Conservation (phyloP, 1,140 invertebrate species). For the Lasaia peninsularis region DNA sequence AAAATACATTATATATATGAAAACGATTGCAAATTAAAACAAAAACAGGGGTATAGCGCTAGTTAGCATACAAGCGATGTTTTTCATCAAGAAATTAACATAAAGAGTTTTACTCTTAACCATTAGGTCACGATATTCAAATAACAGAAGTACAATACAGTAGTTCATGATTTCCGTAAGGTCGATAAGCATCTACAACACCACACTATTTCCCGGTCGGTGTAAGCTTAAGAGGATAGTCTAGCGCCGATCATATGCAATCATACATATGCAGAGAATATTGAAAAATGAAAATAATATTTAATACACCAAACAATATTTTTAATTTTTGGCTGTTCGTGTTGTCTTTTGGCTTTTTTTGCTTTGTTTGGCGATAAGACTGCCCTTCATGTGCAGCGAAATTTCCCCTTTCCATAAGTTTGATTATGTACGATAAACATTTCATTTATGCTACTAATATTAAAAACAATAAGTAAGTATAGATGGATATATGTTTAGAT, state of each 20-base stretch:
- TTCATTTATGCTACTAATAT: no score
- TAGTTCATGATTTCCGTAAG: constrained; percentile 37
- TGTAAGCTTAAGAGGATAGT: constrained; percentile 20
- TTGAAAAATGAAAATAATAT: no score
- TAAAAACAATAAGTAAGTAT: no score
- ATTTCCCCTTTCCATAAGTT: no score
- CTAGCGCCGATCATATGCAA: neutral
- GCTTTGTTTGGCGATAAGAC: no score
- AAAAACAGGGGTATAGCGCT: neutral
- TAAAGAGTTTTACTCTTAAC: constrained; percentile 5
- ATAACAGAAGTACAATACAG: constrained; percentile 7
- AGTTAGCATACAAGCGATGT: constrained; percentile 7
- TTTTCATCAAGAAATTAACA: constrained; percentile 9
- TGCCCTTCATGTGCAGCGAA: no score
- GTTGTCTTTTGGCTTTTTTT: no score
- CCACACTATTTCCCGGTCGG: constrained; percentile 37
- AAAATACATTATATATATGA: neutral
- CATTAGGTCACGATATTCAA: constrained; percentile 9
- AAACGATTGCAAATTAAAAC: neutral
- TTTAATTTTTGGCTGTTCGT: no score
- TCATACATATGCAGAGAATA: no score
- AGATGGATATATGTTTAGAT: no score
- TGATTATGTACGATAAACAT: no score
- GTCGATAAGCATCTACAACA: constrained; percentile 45
- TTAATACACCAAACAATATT: no score